phyloP scores from a whole-genome alignment of 2,888 invertebrate species.

The Cylloceria caligata region DNA sequence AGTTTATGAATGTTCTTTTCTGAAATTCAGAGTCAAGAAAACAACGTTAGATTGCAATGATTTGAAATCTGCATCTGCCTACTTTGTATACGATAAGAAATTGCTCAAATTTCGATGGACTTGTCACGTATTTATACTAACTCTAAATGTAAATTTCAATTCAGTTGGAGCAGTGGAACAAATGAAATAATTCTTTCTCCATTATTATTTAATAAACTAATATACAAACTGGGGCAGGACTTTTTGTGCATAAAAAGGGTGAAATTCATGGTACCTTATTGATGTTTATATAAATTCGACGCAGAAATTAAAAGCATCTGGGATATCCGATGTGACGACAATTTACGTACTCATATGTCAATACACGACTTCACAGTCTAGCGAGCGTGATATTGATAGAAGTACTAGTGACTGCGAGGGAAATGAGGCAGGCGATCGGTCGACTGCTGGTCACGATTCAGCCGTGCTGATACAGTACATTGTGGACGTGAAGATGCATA shows the following conservation, averaged over 20 bases:
- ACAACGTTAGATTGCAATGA: too few species aligned
- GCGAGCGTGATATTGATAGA: constrained; percentile 25
- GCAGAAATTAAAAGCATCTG: constrained; percentile 61
- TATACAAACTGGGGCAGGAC: neutral
- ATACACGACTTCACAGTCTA: constrained; percentile 24
- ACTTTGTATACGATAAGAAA: too few species aligned
- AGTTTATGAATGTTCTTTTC: too few species aligned
- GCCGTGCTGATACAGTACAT: neutral
- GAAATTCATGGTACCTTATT: constrained; percentile 36
- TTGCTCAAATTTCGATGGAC: too few species aligned
- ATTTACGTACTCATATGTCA: constrained; percentile 43
- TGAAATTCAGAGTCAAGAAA: too few species aligned
- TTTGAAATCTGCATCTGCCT: too few species aligned
- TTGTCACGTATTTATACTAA: too few species aligned
- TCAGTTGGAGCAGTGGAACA: neutral
- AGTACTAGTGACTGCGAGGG: constrained; percentile 26
- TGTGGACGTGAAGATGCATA: constrained; percentile 30
- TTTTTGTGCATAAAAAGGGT: neutral
- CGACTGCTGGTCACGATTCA: constrained; percentile 44
- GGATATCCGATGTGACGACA: constrained; percentile 70
- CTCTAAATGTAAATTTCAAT: too few species aligned
- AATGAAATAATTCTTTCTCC: neutral
- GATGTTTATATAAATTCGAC: constrained; percentile 33
- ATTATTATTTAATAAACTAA: neutral
- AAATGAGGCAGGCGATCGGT: constrained; percentile 42